Evolutionary conservation across 2,888 invertebrate genomes (phyloP), one percentile per base, ranked within the genome.

Genomic region (Perizoma affinitatum): DNA sequence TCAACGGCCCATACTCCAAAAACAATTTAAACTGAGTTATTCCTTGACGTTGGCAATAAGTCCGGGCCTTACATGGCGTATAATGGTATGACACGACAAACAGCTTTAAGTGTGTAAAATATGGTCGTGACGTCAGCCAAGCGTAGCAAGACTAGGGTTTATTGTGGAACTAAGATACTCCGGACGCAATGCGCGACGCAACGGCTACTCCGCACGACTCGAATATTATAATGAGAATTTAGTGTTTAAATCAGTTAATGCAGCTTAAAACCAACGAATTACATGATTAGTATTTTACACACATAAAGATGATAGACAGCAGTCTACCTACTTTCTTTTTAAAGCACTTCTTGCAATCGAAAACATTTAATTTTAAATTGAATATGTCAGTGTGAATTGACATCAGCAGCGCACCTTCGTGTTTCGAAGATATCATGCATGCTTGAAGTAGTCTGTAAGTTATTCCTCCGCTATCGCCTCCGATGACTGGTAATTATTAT

Each of bases 81-180:
- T 91, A 92, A 91, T 92, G 86, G 90, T 90, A 88, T 88, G 88
- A 91, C 90, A 88, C 90, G 90, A 90, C 92, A 91, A 91, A 90
- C 90, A 91, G 90, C 89, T 91, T 90, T 90, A 91, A 91, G 88
- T 89, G 88, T 88, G 86, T 91, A 87, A 92, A 90, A 87, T 91
- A 92, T 90, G 88, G 88, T 76, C 73, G 78, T 87, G 86, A 86
- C 86, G 87, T 87, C 87, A 88, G 83, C 87, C 85, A 84, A 87
- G 85, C 85, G 85, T 76, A 78, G 80, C 83, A 75, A 81, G 82
- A 78, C 82, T 76, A 84, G 83, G 81, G 80, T 87, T 84, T 84
- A 85, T 84, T 81, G 78, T 80, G 80, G 53, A 35, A 79, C 83
- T 80, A 76, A 82, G 75, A 76, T 75, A 75, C 78, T 73, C 83